Evolutionary conservation across 1,140 invertebrate genomes (phyloP).

Genomic region (Maniola jurtina): DNA sequence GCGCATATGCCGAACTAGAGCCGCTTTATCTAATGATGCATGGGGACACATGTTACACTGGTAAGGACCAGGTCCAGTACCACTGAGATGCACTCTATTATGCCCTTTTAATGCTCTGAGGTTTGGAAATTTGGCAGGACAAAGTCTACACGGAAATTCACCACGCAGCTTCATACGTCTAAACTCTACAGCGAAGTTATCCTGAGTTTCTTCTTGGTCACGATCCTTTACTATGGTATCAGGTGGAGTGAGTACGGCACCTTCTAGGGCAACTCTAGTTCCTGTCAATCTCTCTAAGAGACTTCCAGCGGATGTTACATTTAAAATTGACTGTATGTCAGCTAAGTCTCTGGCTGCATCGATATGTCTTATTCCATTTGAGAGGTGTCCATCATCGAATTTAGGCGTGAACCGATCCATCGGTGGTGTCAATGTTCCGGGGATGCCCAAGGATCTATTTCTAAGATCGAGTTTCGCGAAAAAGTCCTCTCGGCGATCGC

Average conservation of each 20-base stretch:
- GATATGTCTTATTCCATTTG: constrained; percentile 64
- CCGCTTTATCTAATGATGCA: constrained; percentile 93
- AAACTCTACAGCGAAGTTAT: constrained; percentile 88
- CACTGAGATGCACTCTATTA: constrained; percentile 87
- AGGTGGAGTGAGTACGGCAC: constrained; percentile 59
- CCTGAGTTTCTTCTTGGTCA: constrained; percentile 87
- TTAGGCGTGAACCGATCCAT: constrained; percentile 68
- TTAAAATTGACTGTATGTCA: constrained; percentile 91
- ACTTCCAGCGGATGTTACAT: constrained; percentile 84
- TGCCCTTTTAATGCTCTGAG: constrained; percentile 94
- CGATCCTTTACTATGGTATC: constrained; percentile 62
- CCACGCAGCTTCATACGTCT: constrained; percentile 91
- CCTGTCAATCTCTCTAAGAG: constrained; percentile 80
- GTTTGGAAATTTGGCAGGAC: constrained; percentile 91
- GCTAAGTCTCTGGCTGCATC: constrained; percentile 85
- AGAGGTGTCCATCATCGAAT: constrained; percentile 58
- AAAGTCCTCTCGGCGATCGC: constrained; percentile 86
- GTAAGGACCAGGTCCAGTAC: constrained; percentile 86
- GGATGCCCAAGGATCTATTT: constrained; percentile 79
- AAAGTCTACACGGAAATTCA: constrained; percentile 93
- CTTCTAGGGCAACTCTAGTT: constrained; percentile 62
- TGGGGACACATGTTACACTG: constrained; percentile 96
- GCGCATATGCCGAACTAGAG: constrained; percentile 92
- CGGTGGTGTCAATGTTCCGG: constrained; percentile 74
- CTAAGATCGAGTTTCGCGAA: constrained; percentile 89